These are phyloP conservation scores for Trachemys scripta DNA, from an alignment of 2,113 vertebrate genomes.

Conservation along the genomic window DNA sequence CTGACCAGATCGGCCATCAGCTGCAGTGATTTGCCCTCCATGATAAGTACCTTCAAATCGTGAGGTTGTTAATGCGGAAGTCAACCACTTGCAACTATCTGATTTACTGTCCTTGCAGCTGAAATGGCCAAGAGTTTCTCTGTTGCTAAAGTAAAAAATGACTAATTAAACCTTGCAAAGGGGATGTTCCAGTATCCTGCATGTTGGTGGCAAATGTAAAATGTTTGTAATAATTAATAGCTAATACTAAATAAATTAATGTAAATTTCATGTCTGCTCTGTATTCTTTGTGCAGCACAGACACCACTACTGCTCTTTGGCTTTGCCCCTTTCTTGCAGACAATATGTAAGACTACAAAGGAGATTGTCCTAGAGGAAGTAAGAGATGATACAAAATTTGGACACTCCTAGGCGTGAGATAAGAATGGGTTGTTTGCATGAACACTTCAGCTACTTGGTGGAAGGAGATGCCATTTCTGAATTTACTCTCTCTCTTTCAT, in stretches of 20 bases:
- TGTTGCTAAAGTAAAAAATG: background rate
- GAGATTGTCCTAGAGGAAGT: background rate
- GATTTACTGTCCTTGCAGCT: background rate
- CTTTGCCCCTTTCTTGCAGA: background rate
- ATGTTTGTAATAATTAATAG: background rate
- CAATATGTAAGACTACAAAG: background rate
- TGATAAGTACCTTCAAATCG: background rate
- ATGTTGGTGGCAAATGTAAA: background rate
- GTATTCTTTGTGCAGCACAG: background rate
- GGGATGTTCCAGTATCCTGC: background rate
- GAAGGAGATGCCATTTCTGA: background rate
- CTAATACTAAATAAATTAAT: background rate
- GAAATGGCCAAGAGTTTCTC: background rate
- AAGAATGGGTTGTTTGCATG: background rate
- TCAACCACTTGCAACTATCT: background rate
- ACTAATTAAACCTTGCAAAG: background rate
- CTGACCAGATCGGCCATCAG: background rate
- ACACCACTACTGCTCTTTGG: background rate
- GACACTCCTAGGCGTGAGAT: background rate
- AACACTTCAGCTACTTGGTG: background rate
- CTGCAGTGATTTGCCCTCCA: background rate
- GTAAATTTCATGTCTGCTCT: background rate
- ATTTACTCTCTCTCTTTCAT: background rate
- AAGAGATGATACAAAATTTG: background rate
- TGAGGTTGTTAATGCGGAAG: background rate